Conservation (phyloP, 1,140 invertebrate genomes). For the Trachelipus rathkii region DNA sequence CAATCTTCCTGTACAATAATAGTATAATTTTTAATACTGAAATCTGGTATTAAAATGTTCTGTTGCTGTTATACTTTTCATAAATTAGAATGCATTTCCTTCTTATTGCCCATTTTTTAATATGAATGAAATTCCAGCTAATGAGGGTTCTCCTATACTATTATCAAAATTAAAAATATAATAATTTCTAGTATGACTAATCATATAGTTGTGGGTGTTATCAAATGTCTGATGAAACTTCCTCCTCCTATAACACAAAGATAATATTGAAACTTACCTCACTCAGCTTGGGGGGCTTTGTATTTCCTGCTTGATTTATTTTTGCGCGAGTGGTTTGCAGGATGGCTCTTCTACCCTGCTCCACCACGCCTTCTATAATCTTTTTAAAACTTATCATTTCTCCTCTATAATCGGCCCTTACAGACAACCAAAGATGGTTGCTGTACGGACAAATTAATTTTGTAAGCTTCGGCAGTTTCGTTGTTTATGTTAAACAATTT, state of each 20-base stretch:
- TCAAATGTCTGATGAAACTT: no score
- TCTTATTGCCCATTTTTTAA: no score
- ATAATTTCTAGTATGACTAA: no score
- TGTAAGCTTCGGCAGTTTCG: not conserved
- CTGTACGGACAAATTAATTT: not conserved
- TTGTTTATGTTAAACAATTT: not conserved
- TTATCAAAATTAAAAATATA: no score
- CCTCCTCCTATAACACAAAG: not conserved
- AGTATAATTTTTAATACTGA: no score
- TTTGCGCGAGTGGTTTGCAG: not conserved
- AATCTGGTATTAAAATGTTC: no score
- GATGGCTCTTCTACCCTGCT: conserved; percentile 3
- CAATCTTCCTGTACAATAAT: no score
- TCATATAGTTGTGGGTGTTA: no score
- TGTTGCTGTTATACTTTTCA: no score
- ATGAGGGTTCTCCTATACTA: no score
- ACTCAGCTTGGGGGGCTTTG: not conserved
- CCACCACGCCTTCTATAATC: not conserved
- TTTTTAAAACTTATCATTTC: not conserved
- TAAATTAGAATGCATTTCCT: no score
- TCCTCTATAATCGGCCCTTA: not conserved
- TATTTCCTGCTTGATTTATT: not conserved
- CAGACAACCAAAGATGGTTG: not conserved
- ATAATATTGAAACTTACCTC: not conserved
- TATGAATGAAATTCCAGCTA: no score